Percentiles rank a stretch among this genome's conserved stretches.
phyloP scores from a whole-genome alignment of 2,888 invertebrate genomes.

The Odiellus spinosus region DNA sequence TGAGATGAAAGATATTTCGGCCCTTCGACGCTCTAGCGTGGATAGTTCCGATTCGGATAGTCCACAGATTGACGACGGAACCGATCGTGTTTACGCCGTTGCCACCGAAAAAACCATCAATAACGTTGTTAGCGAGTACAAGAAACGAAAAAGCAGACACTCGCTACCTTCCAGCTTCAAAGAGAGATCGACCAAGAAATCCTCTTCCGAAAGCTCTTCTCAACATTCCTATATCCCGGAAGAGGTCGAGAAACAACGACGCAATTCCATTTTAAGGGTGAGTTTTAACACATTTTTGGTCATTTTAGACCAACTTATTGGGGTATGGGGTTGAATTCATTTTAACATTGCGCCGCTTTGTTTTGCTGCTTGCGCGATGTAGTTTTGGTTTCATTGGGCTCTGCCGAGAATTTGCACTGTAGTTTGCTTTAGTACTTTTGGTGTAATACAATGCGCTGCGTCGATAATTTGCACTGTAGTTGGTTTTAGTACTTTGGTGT shows the following conservation, averaged over 20 bases:
- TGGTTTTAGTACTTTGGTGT: no score
- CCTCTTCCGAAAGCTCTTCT: not conserved
- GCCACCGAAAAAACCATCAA: conserved; percentile 35
- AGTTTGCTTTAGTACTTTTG: no score
- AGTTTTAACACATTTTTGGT: conserved; percentile 16
- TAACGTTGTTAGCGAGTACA: conserved; percentile 38
- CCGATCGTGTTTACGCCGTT: conserved; percentile 30
- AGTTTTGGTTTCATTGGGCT: no score
- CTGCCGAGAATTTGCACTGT: no score
- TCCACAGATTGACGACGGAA: conserved; percentile 11
- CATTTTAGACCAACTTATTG: not conserved
- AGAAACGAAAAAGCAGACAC: conserved; percentile 36
- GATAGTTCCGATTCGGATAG: conserved; percentile 16
- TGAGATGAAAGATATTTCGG: conserved; percentile 19
- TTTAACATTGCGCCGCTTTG: no score
- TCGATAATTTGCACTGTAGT: no score
- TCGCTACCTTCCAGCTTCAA: conserved; percentile 13
- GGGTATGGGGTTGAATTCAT: not conserved
- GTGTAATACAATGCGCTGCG: no score
- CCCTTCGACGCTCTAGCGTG: conserved; percentile 15
- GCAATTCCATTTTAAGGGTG: conserved; percentile 65
- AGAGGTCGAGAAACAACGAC: conserved; percentile 66
- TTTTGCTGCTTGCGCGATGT: no score
- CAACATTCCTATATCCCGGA: conserved; percentile 39
- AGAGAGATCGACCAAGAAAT: conserved; percentile 14